Base-by-base conservation (phyloP, 1,140 invertebrate species). In the Tyrophagus putrescentiae region DNA sequence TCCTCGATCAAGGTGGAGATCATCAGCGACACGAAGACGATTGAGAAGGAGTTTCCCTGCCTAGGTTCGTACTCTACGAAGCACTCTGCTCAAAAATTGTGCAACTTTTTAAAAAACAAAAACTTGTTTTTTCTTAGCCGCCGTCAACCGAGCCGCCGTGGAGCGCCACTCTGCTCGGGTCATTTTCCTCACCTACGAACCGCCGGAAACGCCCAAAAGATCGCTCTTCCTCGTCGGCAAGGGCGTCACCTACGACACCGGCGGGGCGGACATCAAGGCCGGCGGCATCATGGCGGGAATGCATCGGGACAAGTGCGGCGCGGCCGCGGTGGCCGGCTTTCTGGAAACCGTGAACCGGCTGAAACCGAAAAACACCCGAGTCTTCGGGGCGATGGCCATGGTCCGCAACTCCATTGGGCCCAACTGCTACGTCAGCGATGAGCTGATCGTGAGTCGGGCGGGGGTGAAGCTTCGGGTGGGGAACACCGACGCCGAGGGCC, bases 221-320 rank as follows among this genome's bases (percentile, higher is more conserved):
- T 95, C 91, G 0, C 65, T 96, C 0, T 78, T 90, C 69, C 69
- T 96, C 1, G 88, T 96, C 23, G 93, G 93, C 34, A 96, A 98
- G 72, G 94, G 94, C 48, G 89, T 97, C 16, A 96, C 91, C 60
- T 95, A 91, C 66, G 88, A 93, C 67, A 92, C 88, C 25, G 89
- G 88, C 57, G 74, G 71, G 61, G 82, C 82, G 67, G 87, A 94
- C 73, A 82, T 95, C 64, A 95, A 95, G 75, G 82, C 81, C 58
- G 80, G 81, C 16, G 86, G 89, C 23, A 71, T 77, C 18, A 96
- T 95, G 90, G 80, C 81, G 39, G 89, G 90, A 4, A 97, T 96
- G 92, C 87, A 86, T 1, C 75, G 91, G n/a, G 93, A 98, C 68
- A 98, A 98, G 72, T 92, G 91, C 71, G 94, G 94, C 0, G 86